Percentiles rank a stretch among this genome's conserved stretches.
Conservation (phyloP, 2,888 invertebrate genomes). For the Archips xylosteana region DNA sequence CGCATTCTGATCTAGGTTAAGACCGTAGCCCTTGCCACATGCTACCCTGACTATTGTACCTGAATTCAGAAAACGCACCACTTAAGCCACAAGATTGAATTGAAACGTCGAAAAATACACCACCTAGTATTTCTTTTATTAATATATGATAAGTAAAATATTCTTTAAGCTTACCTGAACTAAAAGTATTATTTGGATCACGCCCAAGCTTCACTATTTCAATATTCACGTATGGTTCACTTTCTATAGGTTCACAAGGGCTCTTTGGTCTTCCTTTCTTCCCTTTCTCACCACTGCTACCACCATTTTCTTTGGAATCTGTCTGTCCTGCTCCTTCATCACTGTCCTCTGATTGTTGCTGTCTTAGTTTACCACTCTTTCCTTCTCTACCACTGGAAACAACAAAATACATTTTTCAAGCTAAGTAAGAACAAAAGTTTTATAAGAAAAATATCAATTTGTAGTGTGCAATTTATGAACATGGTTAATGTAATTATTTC, state of each 20-base stretch:
- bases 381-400: constrained; percentile 73
- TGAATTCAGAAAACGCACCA: constrained; percentile 48
- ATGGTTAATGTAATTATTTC: not conserved
- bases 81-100: not conserved
- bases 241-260: constrained; percentile 89
- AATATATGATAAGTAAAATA: not conserved
- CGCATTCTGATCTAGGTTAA: constrained; percentile 90
- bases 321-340: constrained; percentile 55
- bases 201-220: constrained; percentile 90
- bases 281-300: constrained; percentile 62
- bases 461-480: too few relatives aligned
- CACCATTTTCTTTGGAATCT: constrained; percentile 55
- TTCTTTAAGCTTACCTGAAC: constrained; percentile 84
- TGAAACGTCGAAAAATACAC: not conserved
- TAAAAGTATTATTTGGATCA: constrained; percentile 89
- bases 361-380: constrained; percentile 73
- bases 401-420: not conserved
- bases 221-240: constrained; percentile 88
- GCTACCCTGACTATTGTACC: constrained; percentile 90
- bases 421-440: not conserved
- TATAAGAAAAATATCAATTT: not conserved
- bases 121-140: not conserved
- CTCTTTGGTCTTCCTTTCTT: constrained; percentile 83
- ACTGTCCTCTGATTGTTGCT: constrained; percentile 55
- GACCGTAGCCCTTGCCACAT: constrained; percentile 91